Evolutionary conservation across 1,140 invertebrate species (phyloP).

Genomic region (Subanguina moxae): DNA sequence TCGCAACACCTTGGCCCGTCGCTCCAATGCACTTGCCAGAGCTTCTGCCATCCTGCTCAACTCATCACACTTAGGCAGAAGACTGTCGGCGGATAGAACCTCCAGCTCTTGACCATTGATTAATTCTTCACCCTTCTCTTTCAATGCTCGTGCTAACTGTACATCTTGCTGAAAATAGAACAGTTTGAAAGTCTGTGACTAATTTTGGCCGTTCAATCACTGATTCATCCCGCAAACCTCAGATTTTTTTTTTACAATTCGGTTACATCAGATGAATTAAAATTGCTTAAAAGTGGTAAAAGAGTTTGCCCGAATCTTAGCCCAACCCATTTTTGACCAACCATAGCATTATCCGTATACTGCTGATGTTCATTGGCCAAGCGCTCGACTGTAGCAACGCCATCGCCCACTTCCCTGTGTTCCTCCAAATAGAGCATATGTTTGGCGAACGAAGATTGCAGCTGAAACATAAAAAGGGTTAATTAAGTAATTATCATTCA

Average conservation of each 20-base stretch:
- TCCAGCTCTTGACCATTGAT: slow-evolving; percentile 62
- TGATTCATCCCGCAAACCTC: too few species aligned
- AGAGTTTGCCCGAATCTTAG: too few species aligned
- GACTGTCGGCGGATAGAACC: slow-evolving; percentile 51
- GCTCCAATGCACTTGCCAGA: slow-evolving; percentile 65
- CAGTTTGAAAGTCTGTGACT: neutral
- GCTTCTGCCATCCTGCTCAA: slow-evolving; percentile 75
- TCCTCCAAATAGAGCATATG: slow-evolving; percentile 59
- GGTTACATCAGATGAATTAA: too few species aligned
- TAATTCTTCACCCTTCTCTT: slow-evolving; percentile 70
- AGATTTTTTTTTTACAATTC: too few species aligned
- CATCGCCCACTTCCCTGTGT: slow-evolving; percentile 56
- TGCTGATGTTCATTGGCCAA: slow-evolving; percentile 42
- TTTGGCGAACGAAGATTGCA: slow-evolving; percentile 56
- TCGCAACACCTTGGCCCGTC: slow-evolving; percentile 72
- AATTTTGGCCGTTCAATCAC: too few species aligned
- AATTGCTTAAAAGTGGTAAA: too few species aligned
- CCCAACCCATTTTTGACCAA: slow-evolving; percentile 17
- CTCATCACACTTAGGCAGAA: slow-evolving; percentile 87
- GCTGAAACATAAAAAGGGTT: slow-evolving; percentile 45
- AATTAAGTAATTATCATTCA: neutral
- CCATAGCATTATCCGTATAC: slow-evolving; percentile 51
- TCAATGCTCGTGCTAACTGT: slow-evolving; percentile 73
- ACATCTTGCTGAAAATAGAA: slow-evolving; percentile 69
- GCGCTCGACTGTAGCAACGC: slow-evolving; percentile 38